Conservation (phyloP, 2,797 vertebrate species). For the Delichon dasypus region DNA sequence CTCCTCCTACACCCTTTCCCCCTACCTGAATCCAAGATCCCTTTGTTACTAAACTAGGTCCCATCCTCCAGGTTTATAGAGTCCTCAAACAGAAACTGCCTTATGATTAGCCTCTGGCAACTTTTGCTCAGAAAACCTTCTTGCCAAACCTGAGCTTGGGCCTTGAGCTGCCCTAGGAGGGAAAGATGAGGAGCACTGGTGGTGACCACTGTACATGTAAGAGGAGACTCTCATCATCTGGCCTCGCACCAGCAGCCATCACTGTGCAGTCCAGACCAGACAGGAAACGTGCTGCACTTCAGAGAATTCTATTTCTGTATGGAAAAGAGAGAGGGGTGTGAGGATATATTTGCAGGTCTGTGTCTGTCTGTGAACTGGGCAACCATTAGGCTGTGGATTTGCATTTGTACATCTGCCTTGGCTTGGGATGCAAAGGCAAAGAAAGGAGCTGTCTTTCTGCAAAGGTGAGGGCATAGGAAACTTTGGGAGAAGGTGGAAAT, state of each 20-base stretch:
- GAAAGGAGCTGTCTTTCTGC: not conserved
- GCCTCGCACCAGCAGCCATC: not conserved
- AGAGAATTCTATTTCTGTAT: not conserved
- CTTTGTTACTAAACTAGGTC: not conserved
- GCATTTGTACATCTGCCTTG: not conserved
- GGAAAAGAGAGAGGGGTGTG: not conserved
- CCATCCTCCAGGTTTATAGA: not conserved
- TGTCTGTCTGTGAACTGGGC: accelerated
- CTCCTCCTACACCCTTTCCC: not conserved
- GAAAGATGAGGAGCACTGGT: not conserved
- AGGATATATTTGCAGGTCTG: accelerated
- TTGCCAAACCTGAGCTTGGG: not conserved
- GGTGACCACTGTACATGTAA: not conserved
- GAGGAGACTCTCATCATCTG: not conserved
- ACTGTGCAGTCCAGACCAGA: not conserved
- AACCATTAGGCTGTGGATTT: not conserved
- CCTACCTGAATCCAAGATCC: not conserved
- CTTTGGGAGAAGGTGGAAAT: not conserved
- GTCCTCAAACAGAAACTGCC: not conserved
- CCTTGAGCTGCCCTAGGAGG: not conserved
- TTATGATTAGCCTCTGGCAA: not conserved
- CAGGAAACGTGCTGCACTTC: not conserved
- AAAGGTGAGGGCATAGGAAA: not conserved
- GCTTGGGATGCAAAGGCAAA: not conserved
- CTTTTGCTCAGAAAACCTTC: not conserved